Base-by-base conservation (phyloP, 2,888 invertebrate genomes). In the Lycaena phlaeas region DNA sequence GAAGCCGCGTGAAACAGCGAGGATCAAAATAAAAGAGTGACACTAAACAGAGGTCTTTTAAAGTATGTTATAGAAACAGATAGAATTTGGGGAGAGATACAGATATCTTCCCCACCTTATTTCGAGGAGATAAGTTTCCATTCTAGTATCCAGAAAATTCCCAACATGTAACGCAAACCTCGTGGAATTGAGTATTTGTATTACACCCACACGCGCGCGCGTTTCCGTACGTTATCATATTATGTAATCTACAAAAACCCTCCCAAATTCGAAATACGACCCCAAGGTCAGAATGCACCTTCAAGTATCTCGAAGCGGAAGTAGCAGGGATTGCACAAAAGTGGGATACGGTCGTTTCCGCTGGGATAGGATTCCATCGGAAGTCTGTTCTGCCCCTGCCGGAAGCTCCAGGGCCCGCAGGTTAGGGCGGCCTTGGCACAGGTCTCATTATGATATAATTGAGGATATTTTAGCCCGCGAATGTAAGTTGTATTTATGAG, bases 211-310 rank as follows among this genome's bases (percentile, higher is more conserved):
- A 18, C 3, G 5, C 18, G 22, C 22, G 22, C 44, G 50, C 44
- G 43, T 53, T 49, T 42, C 41, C 51, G 34, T 2, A 12, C 15
- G 2, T 15, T 34, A 49, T 50, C 53, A 43, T 49, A 50, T 54
- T 56, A 58, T 52, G 50, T 53, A 53, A 56, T 54, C 54, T n/a
- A n/a, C n/a, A n/a, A n/a, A n/a, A n/a, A 55, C 57, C 63, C 61
- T 59, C 57, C 51, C 46, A 46, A 53, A 2, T 51, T 49, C 54
- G 71, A 64, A 73, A 76, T 60, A 50, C 43, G 62, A 72, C 42
- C 53, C 62, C 77, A 79, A 81, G 78, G 78, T 77, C 77, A 74
- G 49, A 68, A 61, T 74, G 68, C 81, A 81, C 81, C 81, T 76
- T 70, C 75, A 61, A 61, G 57, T 59, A 53, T 30, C 30, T 22